Percentiles rank a stretch among this genome's conserved stretches.
These are phyloP conservation scores for Dendrolimus houi DNA, from an alignment of 2,888 invertebrate genomes.

Conservation along the genomic window DNA sequence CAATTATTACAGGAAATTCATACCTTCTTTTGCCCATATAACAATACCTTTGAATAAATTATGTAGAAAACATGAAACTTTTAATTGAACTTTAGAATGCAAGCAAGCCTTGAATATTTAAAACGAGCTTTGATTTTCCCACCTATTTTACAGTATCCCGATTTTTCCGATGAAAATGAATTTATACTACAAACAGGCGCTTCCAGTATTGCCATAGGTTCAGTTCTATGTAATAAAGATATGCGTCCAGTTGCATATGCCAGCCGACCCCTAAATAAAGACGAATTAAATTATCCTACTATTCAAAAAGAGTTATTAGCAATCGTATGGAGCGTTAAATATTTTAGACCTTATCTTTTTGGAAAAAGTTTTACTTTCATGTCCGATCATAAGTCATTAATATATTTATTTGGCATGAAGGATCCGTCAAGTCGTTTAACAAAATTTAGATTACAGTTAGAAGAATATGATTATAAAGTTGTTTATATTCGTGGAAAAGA, in stretches of 20 bases:
- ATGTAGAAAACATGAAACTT: background rate
- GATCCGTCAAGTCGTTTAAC: background rate
- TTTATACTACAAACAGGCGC: too few relatives aligned
- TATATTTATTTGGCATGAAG: background rate
- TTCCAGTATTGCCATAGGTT: too few relatives aligned
- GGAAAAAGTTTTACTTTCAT: background rate
- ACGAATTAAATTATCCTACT: too few relatives aligned
- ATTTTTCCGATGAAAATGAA: too few relatives aligned
- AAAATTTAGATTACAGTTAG: background rate
- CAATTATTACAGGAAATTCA: background rate
- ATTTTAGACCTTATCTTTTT: background rate
- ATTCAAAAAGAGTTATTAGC: constrained; percentile 11
- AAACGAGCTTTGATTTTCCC: too few relatives aligned
- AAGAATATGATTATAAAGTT: background rate
- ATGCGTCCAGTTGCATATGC: too few relatives aligned
- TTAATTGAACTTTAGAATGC: background rate
- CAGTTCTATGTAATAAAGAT: too few relatives aligned
- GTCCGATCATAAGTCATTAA: background rate
- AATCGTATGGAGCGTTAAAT: constrained; percentile 10
- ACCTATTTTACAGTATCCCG: too few relatives aligned
- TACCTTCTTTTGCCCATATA: background rate
- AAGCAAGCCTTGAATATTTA: background rate
- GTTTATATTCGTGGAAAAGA: too few relatives aligned
- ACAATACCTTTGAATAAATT: background rate
- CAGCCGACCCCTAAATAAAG: too few relatives aligned